phyloP scores from a whole-genome alignment of 2,797 vertebrate species.

The Alectoris magna region DNA sequence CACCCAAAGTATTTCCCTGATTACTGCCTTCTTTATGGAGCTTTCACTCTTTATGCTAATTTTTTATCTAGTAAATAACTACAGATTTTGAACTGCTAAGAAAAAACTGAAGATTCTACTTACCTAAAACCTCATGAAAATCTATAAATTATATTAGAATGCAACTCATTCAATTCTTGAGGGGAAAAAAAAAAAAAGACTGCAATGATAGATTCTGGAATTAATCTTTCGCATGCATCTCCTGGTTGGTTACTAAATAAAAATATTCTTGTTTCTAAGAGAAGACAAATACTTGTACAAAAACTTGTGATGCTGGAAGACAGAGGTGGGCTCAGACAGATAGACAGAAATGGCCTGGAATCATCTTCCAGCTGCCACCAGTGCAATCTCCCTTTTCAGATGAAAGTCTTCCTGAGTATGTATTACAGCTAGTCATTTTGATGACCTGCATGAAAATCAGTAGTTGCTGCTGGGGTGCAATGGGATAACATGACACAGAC shows the following conservation, averaged over 20 bases:
- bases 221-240: neutral
- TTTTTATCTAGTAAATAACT: neutral
- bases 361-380: neutral
- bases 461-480: neutral
- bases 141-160: neutral
- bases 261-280: neutral
- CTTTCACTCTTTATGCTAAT: neutral
- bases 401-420: neutral
- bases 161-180: neutral
- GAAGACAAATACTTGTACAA: neutral
- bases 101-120: neutral
- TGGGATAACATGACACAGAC: rapidly evolving
- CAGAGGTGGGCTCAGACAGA: neutral
- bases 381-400: neutral
- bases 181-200: neutral
- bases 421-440: neutral
- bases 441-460: neutral
- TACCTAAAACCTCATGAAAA: neutral
- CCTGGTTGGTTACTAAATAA: neutral
- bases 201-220: neutral
- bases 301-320: neutral
- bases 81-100: neutral
- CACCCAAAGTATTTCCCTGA: neutral
- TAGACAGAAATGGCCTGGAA: neutral
- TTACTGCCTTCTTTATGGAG: neutral